phyloP scores from a whole-genome alignment of 2,797 vertebrate genomes.

The Enteromius thamalakanensis region DNA sequence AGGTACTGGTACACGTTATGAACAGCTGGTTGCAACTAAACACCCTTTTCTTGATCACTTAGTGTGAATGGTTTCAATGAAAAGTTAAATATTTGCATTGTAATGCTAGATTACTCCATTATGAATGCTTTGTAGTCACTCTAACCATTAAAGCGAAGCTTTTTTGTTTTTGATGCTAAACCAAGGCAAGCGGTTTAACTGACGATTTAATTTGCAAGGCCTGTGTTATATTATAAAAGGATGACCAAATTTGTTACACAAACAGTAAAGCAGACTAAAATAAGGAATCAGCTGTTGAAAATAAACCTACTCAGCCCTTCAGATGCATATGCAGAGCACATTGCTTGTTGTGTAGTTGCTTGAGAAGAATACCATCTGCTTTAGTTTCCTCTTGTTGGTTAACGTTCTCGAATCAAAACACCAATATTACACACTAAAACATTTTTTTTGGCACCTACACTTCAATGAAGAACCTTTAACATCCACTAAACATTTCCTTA shows the following conservation, averaged over 20 bases:
- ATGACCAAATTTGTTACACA: neutral
- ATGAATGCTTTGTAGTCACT: neutral
- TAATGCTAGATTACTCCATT: neutral
- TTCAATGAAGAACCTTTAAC: neutral
- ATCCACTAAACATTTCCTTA: neutral
- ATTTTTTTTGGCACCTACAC: neutral
- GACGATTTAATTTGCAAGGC: neutral
- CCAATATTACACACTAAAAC: neutral
- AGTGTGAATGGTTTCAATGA: conserved; percentile 13
- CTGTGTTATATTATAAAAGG: neutral
- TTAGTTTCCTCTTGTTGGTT: neutral
- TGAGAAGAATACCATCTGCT: neutral
- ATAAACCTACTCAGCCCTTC: neutral
- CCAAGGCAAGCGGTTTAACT: neutral
- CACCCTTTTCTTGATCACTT: neutral
- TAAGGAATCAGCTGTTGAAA: neutral
- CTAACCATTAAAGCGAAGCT: neutral
- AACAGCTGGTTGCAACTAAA: neutral
- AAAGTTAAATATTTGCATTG: neutral
- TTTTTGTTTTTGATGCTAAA: neutral
- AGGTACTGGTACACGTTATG: neutral
- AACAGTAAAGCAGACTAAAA: neutral
- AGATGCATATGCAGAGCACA: neutral
- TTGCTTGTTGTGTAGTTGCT: neutral
- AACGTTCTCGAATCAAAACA: neutral